These are phyloP conservation scores for Sarcophaga caerulescens DNA, from an alignment of 2,888 invertebrate species.

Conservation along the genomic window DNA sequence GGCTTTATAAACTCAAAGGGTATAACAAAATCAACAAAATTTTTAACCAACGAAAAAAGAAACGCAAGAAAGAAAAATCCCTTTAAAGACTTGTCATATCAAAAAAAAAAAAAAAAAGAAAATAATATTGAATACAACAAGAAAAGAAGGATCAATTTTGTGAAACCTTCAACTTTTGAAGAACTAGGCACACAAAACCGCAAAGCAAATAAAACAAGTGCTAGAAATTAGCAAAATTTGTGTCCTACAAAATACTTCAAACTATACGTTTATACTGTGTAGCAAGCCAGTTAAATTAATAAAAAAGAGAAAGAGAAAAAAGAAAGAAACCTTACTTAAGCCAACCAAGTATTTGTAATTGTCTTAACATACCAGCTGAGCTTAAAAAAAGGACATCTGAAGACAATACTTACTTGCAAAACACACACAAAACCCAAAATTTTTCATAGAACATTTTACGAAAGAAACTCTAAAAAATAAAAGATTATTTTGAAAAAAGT, in stretches of 20 bases:
- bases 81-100: not conserved
- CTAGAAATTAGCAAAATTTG: not conserved
- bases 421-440: not conserved
- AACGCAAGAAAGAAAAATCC: constrained; percentile 17
- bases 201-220: not conserved
- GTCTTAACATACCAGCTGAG: too few relatives aligned
- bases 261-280: not conserved
- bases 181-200: not conserved
- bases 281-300: too few relatives aligned
- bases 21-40: constrained; percentile 31
- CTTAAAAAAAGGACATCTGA: too few relatives aligned
- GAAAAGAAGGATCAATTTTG: constrained; percentile 24
- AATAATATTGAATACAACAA: constrained; percentile 30
- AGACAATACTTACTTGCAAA: too few relatives aligned
- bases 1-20: constrained; percentile 23
- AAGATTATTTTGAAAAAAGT: constrained; percentile 52
- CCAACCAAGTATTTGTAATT: too few relatives aligned
- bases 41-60: constrained; percentile 26
- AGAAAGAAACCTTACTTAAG: too few relatives aligned
- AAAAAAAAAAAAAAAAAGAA: constrained; percentile 36
- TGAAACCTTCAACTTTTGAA: not conserved
- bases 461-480: not conserved
- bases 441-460: not conserved
- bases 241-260: not conserved
- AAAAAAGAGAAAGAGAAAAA: not conserved